Conservation (phyloP, 2,113 vertebrate genomes). For the Cariama cristata region DNA sequence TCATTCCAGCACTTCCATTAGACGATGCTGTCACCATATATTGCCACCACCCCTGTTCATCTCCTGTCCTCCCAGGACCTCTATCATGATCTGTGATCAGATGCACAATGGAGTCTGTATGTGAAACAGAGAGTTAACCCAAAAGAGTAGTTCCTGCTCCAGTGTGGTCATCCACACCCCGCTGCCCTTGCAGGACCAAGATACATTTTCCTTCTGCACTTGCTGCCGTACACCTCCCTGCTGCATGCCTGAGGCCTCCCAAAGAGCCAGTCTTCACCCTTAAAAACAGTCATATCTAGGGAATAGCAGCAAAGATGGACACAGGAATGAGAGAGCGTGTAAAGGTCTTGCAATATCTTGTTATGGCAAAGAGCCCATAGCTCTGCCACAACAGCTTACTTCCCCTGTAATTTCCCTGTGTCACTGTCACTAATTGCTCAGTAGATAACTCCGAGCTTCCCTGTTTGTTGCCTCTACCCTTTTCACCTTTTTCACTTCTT, state of each 20-base stretch:
- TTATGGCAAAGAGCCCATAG: neutral
- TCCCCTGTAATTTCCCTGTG: neutral
- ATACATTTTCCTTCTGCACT: neutral
- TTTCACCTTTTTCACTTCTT: neutral
- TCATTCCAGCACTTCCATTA: neutral
- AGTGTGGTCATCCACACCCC: neutral
- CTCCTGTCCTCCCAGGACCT: neutral
- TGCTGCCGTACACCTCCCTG: neutral
- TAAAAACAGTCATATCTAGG: neutral
- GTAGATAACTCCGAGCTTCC: neutral
- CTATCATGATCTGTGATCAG: neutral
- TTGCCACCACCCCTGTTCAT: neutral
- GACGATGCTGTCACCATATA: accelerated
- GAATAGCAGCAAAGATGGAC: neutral
- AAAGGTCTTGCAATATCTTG: neutral
- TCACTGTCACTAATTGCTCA: neutral
- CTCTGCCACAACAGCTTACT: neutral
- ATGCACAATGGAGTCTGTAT: neutral
- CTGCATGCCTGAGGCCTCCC: too few relatives aligned
- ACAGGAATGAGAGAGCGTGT: neutral
- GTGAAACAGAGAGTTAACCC: neutral
- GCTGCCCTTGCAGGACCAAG: neutral
- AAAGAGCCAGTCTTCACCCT: neutral
- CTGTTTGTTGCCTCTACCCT: neutral
- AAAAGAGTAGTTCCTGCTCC: neutral